Conservation (phyloP, 2,797 vertebrate genomes). For the Morelia viridis region DNA sequence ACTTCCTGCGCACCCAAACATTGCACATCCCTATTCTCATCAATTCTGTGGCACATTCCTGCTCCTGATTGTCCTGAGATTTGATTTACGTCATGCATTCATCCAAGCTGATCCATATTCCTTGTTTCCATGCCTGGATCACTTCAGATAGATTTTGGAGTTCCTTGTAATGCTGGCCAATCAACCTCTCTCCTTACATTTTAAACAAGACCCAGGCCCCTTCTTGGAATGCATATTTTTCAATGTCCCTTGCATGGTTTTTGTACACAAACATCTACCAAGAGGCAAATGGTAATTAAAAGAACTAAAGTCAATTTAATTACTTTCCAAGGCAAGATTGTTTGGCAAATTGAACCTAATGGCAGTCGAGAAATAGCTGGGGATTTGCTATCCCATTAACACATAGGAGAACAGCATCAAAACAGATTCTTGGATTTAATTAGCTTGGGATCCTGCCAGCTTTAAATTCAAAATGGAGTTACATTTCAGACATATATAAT, state of each 20-base stretch:
- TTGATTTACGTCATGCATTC: neutral
- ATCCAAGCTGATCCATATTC: neutral
- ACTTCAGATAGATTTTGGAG: slow-evolving; percentile 57
- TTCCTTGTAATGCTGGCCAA: fast-evolving
- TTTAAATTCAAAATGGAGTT: slow-evolving; percentile 14
- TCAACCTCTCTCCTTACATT: neutral
- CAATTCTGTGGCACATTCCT: neutral
- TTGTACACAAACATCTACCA: slow-evolving; percentile 45
- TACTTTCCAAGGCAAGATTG: slow-evolving; percentile 56
- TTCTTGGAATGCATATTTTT: slow-evolving; percentile 52
- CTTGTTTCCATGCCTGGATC: slow-evolving; percentile 34
- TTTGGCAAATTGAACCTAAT: slow-evolving; percentile 38
- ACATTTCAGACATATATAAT: neutral
- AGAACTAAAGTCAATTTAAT: slow-evolving; percentile 70
- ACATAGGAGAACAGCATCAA: neutral
- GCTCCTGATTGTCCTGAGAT: neutral
- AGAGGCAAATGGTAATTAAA: slow-evolving; percentile 65
- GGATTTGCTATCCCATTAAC: slow-evolving; percentile 27
- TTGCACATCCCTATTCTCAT: neutral
- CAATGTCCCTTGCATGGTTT: slow-evolving; percentile 63
- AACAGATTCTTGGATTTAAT: slow-evolving; percentile 32
- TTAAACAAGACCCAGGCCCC: slow-evolving; percentile 38
- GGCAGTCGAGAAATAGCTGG: slow-evolving; percentile 10
- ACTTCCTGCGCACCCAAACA: neutral
- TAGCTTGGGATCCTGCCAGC: fast-evolving